phyloP scores from a whole-genome alignment of 2,888 invertebrate species.

The Tethea ocularis region DNA sequence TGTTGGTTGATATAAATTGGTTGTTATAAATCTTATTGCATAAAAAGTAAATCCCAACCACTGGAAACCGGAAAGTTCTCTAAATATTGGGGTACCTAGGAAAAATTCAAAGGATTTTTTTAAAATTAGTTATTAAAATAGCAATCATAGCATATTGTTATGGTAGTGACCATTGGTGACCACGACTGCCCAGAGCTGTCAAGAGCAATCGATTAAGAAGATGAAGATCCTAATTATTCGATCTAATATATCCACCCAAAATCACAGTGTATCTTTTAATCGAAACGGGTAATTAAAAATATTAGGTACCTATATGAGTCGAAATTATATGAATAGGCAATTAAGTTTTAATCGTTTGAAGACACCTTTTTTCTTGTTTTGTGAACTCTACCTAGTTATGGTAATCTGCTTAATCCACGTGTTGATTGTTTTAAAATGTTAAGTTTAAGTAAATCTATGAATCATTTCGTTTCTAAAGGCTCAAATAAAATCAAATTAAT shows the following conservation, averaged over 20 bases:
- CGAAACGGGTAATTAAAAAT: background rate
- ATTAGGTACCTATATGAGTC: background rate
- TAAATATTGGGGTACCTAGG: no score
- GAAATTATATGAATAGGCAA: background rate
- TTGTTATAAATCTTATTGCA: no score
- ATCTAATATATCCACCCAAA: no score
- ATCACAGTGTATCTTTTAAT: background rate
- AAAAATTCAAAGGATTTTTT: no score
- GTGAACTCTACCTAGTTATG: conserved; percentile 31
- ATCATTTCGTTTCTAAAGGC: conserved; percentile 45
- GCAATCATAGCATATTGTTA: no score
- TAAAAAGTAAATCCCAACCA: no score
- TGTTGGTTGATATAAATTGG: no score
- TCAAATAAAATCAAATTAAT: conserved; percentile 43
- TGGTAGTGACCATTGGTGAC: no score
- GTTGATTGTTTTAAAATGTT: conserved; percentile 45
- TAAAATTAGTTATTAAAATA: no score
- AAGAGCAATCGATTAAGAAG: no score
- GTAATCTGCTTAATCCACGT: conserved; percentile 42
- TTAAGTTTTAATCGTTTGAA: conserved; percentile 33
- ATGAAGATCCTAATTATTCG: background rate
- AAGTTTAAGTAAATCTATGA: conserved; percentile 54
- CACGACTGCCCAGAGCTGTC: no score
- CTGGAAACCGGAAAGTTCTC: no score
- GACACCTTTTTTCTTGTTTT: background rate